Evolutionary conservation across 2,113 vertebrate species (phyloP), one percentile per base, ranked within the genome.

Genomic region (Cynocephalus volans): DNA sequence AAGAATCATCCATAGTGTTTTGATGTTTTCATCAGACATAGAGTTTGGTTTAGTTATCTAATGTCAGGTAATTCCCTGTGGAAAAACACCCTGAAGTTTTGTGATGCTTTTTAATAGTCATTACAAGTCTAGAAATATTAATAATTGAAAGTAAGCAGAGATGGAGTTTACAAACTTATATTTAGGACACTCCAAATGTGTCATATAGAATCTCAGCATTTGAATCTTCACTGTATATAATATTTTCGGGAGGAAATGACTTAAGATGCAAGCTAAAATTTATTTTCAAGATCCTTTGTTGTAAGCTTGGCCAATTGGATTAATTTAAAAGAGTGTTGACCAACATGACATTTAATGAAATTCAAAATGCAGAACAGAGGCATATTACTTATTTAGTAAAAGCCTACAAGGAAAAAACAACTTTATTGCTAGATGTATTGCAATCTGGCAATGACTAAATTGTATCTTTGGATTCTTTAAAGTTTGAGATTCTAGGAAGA

Each of bases 401-500:
- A 82, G 5, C 12, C 82, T 56, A 33, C 3, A 28, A 36, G n/a
- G 28, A 70, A 93, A 64, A 19, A 75, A 88, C 72, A 76, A 17
- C 1, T 77, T 60, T 87, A 75, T 67, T 45, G 80, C 80, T 80
- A 91, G 64, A 48, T 85, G 13, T 41, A 95, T 4, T 88, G 91
- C 97, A 92, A 67, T 58, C 41, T 97, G 19, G 6, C 50, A 75
- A 58, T 77, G 62, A 95, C 50, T 45, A 75, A 88, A 75, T 19
- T 76, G 8, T 19, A 36, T 65, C 18, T 58, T 89, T 89, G 12
- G 75, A 17, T 82, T 93, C 70, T 72, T 83, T 58, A 52, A 80
- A 67, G 31, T 91, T 69, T 81, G 62, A 97, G 36, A 80, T 95
- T 8, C 60, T 80, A 94, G 70, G 92, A 52, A 95, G 8, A 82